A percentile compares a stretch with the other conserved stretches of the same genome.
Evolutionary conservation across 2,888 invertebrate genomes (phyloP).

Genomic region (Chrysolina americana): DNA sequence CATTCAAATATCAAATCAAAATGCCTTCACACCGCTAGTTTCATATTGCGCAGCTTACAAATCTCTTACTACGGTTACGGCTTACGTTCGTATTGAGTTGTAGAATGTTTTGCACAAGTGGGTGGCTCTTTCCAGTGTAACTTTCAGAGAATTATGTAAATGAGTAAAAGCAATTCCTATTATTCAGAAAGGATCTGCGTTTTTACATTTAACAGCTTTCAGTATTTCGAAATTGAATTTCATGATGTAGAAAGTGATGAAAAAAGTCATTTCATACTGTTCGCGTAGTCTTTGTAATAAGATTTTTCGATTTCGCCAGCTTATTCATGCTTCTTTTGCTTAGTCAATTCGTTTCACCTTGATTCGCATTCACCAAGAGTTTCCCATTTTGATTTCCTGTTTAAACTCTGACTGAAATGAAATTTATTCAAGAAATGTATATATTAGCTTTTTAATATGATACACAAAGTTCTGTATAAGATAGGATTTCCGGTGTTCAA

Average conservation of each 20-base stretch:
- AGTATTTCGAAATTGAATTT: constrained; percentile 6
- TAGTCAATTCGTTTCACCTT: not conserved
- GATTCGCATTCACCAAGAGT: not conserved
- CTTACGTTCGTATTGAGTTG: not conserved
- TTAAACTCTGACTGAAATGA: too few relatives aligned
- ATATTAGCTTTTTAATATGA: too few relatives aligned
- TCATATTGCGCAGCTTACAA: not conserved
- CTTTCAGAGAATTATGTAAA: not conserved
- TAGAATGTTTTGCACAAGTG: not conserved
- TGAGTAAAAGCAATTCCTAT: not conserved
- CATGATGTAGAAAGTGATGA: not conserved
- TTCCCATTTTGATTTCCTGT: too few relatives aligned
- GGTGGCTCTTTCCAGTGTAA: not conserved
- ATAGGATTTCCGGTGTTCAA: too few relatives aligned
- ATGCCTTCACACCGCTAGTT: not conserved
- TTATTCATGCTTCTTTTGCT: not conserved
- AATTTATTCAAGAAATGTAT: too few relatives aligned
- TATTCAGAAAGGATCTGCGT: not conserved
- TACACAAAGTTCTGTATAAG: too few relatives aligned
- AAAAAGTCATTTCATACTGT: not conserved
- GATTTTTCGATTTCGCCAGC: constrained; percentile 1
- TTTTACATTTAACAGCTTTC: not conserved
- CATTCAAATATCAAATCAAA: too few relatives aligned
- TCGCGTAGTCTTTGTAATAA: not conserved
- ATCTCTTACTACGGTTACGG: too few relatives aligned